These are phyloP conservation scores for Saccostrea glomerata DNA, from an alignment of 1,140 invertebrate genomes.

Conservation along the genomic window DNA sequence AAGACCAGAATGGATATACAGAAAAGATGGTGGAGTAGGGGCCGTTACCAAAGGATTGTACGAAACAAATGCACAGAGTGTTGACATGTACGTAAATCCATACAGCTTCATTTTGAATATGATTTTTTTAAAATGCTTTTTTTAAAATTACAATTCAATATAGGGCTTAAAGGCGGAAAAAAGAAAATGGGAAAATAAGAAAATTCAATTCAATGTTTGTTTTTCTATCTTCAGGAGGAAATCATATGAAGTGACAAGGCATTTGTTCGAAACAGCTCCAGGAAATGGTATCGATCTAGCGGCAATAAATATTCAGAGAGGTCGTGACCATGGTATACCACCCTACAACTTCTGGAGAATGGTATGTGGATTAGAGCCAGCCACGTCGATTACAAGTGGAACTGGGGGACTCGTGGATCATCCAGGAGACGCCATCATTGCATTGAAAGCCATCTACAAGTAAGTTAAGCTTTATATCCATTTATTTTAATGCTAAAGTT, in stretches of 20 bases:
- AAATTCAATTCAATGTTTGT: background rate
- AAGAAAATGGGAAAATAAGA: too few species aligned
- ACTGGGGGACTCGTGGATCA: constrained; percentile 82
- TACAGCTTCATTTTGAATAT: too few species aligned
- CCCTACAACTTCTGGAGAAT: constrained; percentile 91
- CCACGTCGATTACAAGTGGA: constrained; percentile 89
- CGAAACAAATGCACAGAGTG: constrained; percentile 40
- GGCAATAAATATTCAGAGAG: constrained; percentile 96
- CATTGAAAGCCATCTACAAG: constrained; percentile 87
- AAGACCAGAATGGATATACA: constrained; percentile 46
- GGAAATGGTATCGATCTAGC: constrained; percentile 86
- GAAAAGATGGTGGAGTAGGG: constrained; percentile 42
- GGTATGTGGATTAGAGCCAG: constrained; percentile 89
- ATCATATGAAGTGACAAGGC: constrained; percentile 90
- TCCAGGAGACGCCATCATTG: constrained; percentile 85
- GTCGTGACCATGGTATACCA: constrained; percentile 94
- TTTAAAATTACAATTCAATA: too few species aligned
- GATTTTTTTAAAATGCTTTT: too few species aligned
- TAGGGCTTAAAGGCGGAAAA: too few species aligned
- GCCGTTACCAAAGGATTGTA: constrained; percentile 47
- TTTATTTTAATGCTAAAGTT: too few species aligned
- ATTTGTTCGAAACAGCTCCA: constrained; percentile 84
- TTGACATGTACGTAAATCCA: constrained; percentile 39
- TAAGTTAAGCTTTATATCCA: constrained; percentile 83
- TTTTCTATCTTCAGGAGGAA: background rate